phyloP scores from a whole-genome alignment of 2,888 invertebrate species.

The Tetanocera ferruginea region DNA sequence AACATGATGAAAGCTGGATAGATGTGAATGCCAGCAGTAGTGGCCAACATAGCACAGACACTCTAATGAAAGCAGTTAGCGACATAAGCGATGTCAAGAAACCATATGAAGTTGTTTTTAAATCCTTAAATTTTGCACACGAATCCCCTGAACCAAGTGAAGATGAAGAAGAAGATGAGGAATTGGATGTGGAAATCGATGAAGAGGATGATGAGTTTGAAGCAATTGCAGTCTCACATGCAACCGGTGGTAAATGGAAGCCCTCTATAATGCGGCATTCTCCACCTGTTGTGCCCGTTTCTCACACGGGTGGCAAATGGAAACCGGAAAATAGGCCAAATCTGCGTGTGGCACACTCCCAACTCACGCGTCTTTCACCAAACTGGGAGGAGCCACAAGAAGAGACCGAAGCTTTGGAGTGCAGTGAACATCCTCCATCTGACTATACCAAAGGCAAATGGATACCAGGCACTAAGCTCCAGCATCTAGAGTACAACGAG shows the following conservation, averaged over 20 bases:
- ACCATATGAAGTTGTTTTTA: constrained; percentile 70
- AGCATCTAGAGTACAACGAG: constrained; percentile 72
- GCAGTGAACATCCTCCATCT: constrained; percentile 74
- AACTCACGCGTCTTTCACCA: constrained; percentile 61
- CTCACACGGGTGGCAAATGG: constrained; percentile 82
- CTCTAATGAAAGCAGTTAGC: constrained; percentile 77
- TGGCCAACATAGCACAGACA: constrained; percentile 65
- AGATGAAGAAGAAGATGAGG: constrained; percentile 68
- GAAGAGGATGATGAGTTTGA: constrained; percentile 72
- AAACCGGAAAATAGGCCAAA: constrained; percentile 74
- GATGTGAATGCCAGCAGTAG: constrained; percentile 58
- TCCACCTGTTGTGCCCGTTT: constrained; percentile 71
- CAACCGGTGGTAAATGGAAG: constrained; percentile 56
- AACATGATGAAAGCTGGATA: constrained; percentile 46
- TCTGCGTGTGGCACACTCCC: constrained; percentile 54
- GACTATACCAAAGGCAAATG: constrained; percentile 82
- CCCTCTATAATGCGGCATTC: constrained; percentile 48
- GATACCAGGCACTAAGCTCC: constrained; percentile 78
- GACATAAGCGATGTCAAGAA: constrained; percentile 75
- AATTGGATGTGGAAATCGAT: constrained; percentile 61
- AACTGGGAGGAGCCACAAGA: constrained; percentile 73
- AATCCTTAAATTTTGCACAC: constrained; percentile 60
- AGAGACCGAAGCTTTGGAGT: constrained; percentile 64
- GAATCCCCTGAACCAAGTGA: constrained; percentile 58
- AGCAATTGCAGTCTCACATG: constrained; percentile 64